phyloP scores from a whole-genome alignment of 2,113 vertebrate species.

The Chiloscyllium plagiosum region DNA sequence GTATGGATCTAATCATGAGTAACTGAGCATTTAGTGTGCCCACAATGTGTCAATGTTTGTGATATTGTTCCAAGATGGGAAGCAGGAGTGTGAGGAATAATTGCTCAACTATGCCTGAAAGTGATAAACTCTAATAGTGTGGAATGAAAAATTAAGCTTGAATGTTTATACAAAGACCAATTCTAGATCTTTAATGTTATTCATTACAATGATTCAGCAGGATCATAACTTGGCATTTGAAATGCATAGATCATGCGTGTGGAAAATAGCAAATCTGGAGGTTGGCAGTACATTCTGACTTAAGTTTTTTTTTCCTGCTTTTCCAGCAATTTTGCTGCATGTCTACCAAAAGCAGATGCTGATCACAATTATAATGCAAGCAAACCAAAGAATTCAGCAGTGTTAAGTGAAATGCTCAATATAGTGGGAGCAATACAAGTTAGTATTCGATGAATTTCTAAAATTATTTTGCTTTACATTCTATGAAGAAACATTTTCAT shows the following conservation, averaged over 20 bases:
- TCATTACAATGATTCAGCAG: not conserved
- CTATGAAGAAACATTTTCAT: not conserved
- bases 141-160: not conserved
- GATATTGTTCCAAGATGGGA: not conserved
- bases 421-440: not conserved
- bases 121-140: not conserved
- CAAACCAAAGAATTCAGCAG: not conserved
- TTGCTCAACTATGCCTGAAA: not conserved
- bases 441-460: slow-evolving; percentile 11
- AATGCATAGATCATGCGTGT: not conserved
- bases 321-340: slow-evolving; percentile 48
- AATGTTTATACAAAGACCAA: not conserved
- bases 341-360: slow-evolving; percentile 53
- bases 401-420: not conserved
- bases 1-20: not conserved
- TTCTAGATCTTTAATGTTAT: not conserved
- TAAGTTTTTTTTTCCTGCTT: slow-evolving; percentile 2
- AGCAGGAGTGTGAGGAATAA: not conserved
- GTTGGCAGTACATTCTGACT: not conserved
- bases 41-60: not conserved
- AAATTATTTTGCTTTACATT: not conserved
- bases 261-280: not conserved
- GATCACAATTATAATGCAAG: not conserved
- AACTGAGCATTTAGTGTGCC: not conserved
- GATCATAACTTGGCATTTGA: not conserved